Conservation (phyloP, 2,888 invertebrate species). For the Acrobasis repandana region DNA sequence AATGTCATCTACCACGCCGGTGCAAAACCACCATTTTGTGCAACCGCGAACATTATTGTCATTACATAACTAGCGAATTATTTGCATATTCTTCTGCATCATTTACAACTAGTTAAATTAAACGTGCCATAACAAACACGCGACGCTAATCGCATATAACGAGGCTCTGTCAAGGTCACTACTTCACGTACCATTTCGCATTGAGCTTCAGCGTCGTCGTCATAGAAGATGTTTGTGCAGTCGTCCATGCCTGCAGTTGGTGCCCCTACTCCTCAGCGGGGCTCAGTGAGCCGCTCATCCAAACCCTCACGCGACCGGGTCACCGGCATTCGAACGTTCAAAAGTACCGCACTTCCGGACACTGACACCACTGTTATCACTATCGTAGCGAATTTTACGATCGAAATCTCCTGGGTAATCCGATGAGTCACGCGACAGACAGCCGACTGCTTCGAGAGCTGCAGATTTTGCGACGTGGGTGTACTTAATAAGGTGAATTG, state of each 20-base stretch:
- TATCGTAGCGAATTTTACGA: slow-evolving; percentile 55
- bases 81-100: slow-evolving; percentile 14
- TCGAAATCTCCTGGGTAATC: slow-evolving; percentile 66
- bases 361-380: slow-evolving; percentile 46
- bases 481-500: slow-evolving; percentile 71
- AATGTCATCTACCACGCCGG: slow-evolving; percentile 28
- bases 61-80: slow-evolving; percentile 44
- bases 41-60: slow-evolving; percentile 34
- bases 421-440: slow-evolving; percentile 74
- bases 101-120: slow-evolving; percentile 21
- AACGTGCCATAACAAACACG: slow-evolving; percentile 26
- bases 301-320: slow-evolving; percentile 62
- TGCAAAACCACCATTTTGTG: slow-evolving; percentile 52
- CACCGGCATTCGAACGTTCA: slow-evolving; percentile 78
- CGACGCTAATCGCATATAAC: slow-evolving; percentile 38
- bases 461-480: slow-evolving; percentile 65
- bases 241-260: slow-evolving; percentile 76
- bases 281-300: slow-evolving; percentile 74
- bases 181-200: slow-evolving; percentile 75
- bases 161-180: slow-evolving; percentile 42
- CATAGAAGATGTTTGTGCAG: slow-evolving; percentile 78
- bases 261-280: slow-evolving; percentile 63
- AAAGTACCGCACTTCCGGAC: slow-evolving; percentile 52
- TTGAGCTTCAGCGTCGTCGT: slow-evolving; percentile 79
- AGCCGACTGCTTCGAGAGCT: slow-evolving; percentile 50